A percentile compares a stretch with the other conserved stretches of the same genome.
Evolutionary conservation across 2,113 vertebrate genomes (phyloP).

Genomic region (Prietella phreatophila): DNA sequence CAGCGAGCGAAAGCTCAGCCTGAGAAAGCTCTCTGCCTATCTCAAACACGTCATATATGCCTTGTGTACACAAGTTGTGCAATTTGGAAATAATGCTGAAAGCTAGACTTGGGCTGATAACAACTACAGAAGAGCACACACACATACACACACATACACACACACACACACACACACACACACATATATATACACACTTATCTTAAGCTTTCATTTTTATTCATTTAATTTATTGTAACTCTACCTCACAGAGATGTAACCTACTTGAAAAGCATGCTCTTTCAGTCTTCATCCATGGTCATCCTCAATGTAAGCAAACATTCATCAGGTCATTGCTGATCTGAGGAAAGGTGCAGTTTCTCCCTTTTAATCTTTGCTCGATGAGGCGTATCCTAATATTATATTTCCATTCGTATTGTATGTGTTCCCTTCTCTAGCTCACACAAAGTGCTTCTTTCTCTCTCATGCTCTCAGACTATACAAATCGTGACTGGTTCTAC

Average conservation of each 20-base stretch:
- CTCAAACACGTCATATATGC: constrained; percentile 33
- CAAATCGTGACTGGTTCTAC: constrained; percentile 59
- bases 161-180: background rate
- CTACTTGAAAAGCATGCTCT: background rate
- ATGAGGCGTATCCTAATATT: constrained; percentile 33
- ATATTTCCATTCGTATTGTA: constrained; percentile 15
- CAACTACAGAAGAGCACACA: background rate
- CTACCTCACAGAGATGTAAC: background rate
- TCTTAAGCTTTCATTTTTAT: background rate
- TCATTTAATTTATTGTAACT: background rate
- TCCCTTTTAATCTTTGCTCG: background rate
- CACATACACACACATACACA: background rate
- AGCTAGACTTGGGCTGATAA: constrained; percentile 12
- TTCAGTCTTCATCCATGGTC: background rate
- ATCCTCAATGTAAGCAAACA: background rate
- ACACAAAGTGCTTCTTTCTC: constrained; percentile 32
- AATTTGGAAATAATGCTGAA: constrained; percentile 25
- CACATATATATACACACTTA: background rate
- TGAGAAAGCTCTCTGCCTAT: constrained; percentile 34
- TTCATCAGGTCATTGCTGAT: background rate
- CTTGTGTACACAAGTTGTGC: constrained; percentile 25
- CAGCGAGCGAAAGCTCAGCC: background rate
- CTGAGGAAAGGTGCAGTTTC: background rate
- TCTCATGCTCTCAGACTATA: constrained; percentile 2
- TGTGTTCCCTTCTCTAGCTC: constrained; percentile 4